Conservation (phyloP, 2,113 vertebrate genomes). For the Saguinus midas region DNA sequence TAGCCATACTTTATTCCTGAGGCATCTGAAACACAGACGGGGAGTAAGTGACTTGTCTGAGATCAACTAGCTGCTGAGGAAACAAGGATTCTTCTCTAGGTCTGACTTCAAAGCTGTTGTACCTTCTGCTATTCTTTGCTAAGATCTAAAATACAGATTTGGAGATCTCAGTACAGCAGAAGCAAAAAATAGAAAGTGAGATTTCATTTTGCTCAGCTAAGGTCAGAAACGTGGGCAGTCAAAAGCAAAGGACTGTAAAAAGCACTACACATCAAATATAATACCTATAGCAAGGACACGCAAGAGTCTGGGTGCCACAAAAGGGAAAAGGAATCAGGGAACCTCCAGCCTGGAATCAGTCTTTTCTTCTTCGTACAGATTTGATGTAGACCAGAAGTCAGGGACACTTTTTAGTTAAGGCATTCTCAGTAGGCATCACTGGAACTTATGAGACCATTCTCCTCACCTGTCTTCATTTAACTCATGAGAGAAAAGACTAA, state of each 20-base stretch:
- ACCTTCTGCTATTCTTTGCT: not conserved
- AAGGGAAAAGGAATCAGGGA: not conserved
- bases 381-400: not conserved
- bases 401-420: not conserved
- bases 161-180: conserved; percentile 25
- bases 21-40: not conserved
- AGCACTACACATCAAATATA: not conserved
- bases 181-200: conserved; percentile 8
- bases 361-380: not conserved
- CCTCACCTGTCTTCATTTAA: not conserved
- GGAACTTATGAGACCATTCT: not conserved
- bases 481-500: conserved; percentile 18
- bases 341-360: not conserved
- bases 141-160: conserved; percentile 11
- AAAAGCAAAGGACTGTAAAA: not conserved
- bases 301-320: not conserved
- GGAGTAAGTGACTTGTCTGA: not conserved
- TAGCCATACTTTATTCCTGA: not conserved
- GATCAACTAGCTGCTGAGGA: not conserved
- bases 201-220: conserved; percentile 43
- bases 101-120: conserved; percentile 7
- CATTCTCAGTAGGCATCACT: not conserved
- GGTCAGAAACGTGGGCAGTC: not conserved
- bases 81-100: not conserved
- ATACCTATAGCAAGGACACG: not conserved